Evolutionary conservation across 30 jellyfish, hydroid and myxozoan genomes (phyloP).

Genomic region (Hydractinia echinata): DNA sequence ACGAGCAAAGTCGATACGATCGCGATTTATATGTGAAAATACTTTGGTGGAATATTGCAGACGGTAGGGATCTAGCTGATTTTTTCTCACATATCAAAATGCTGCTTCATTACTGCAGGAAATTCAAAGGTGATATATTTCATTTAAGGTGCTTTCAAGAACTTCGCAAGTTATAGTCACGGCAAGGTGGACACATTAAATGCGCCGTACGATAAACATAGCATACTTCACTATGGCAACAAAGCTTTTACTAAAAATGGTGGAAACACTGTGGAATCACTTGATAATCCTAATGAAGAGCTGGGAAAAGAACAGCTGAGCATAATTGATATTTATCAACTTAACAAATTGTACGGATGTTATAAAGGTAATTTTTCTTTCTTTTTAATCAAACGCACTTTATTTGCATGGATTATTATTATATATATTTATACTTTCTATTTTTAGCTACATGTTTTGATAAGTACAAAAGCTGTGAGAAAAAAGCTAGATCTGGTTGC

Average conservation of each 20-base stretch:
- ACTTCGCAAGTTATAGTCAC: conserved; percentile 73
- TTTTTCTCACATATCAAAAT: background rate
- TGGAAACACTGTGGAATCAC: conserved; percentile 73
- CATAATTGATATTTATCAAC: conserved; percentile 49
- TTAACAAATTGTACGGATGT: conserved; percentile 57
- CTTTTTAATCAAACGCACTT: background rate
- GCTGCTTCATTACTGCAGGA: background rate
- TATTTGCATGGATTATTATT: background rate
- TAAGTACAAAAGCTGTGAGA: conserved; percentile 1
- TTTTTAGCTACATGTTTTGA: background rate
- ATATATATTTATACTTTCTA: background rate
- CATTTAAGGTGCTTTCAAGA: conserved; percentile 72
- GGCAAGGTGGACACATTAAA: conserved; percentile 71
- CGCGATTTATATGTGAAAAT: conserved; percentile 79
- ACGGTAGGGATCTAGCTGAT: conserved; percentile 47
- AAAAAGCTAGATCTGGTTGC: background rate
- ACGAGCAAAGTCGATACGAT: conserved; percentile 83
- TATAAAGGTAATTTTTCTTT: conserved; percentile 14
- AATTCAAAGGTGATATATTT: background rate
- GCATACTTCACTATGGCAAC: conserved; percentile 75
- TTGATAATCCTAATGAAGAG: conserved; percentile 55
- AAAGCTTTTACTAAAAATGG: conserved; percentile 71
- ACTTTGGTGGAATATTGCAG: conserved; percentile 93
- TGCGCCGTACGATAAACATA: conserved; percentile 76
- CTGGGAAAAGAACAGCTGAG: conserved; percentile 68